Evolutionary conservation across 2,113 vertebrate species (phyloP).

Genomic region (Zingel zingel): DNA sequence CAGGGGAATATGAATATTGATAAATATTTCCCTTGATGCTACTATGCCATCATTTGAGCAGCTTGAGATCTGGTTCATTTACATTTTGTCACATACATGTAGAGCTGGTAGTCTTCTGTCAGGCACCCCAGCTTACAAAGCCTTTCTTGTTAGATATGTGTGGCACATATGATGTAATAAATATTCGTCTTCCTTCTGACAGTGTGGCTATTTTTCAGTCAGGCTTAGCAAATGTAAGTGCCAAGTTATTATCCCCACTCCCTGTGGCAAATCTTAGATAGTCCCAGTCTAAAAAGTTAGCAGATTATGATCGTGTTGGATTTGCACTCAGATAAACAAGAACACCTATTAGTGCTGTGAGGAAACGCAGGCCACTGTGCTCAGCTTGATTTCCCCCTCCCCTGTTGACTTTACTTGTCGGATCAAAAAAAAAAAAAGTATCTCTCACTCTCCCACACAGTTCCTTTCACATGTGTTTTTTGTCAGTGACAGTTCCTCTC

Average conservation of each 20-base stretch:
- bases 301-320: constrained; percentile 78
- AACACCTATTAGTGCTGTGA: constrained; percentile 56
- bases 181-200: constrained; percentile 13
- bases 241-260: constrained; percentile 58
- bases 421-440: constrained; percentile 7
- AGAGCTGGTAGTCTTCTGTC: background rate
- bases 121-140: background rate
- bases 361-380: constrained; percentile 48
- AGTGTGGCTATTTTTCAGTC: constrained; percentile 31
- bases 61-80: background rate
- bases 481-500: background rate
- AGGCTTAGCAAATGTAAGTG: constrained; percentile 36
- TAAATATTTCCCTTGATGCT: background rate
- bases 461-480: background rate
- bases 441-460: constrained; percentile 8
- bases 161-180: constrained; percentile 31
- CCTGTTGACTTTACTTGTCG: constrained; percentile 35
- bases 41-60: constrained; percentile 12
- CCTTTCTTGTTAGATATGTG: background rate
- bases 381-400: constrained; percentile 18
- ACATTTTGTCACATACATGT: background rate
- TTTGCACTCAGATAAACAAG: constrained; percentile 64
- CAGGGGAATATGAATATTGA: background rate
- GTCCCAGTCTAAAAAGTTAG: constrained; percentile 65
- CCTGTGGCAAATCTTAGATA: constrained; percentile 55